Conservation (phyloP, 2,888 invertebrate species). For the Oasisia sp. region DNA sequence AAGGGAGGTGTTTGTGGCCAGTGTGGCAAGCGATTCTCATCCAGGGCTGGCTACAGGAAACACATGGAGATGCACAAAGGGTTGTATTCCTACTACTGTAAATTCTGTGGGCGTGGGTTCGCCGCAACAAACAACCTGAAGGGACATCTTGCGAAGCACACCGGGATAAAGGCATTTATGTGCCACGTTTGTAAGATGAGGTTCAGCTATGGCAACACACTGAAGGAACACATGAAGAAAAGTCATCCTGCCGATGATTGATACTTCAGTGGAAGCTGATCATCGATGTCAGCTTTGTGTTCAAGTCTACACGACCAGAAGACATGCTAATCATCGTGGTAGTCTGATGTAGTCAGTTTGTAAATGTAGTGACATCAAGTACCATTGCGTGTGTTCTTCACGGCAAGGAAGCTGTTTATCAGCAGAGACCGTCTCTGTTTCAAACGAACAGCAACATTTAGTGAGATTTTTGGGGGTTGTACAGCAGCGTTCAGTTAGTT, state of each 20-base stretch:
- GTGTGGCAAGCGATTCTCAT: background rate
- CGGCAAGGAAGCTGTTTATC: background rate
- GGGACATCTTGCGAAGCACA: constrained; percentile 29
- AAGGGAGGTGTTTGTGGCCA: background rate
- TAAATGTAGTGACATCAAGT: background rate
- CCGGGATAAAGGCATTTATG: constrained; percentile 24
- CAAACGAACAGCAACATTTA: background rate
- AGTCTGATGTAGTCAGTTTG: background rate
- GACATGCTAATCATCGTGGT: background rate
- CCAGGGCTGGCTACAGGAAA: background rate
- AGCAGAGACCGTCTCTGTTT: background rate
- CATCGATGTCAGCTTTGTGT: background rate
- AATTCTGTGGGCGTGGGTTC: constrained; percentile 21
- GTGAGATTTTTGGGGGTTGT: background rate
- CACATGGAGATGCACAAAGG: background rate
- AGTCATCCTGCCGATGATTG: background rate
- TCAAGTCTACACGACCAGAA: background rate
- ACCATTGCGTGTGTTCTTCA: background rate
- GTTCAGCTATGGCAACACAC: constrained; percentile 23
- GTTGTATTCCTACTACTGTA: constrained; percentile 18
- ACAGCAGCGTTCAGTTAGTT: background rate
- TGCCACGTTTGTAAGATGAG: constrained; percentile 25
- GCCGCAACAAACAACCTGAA: constrained; percentile 25
- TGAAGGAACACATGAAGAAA: constrained; percentile 22
- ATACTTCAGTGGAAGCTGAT: background rate